Evolutionary conservation across 2,113 vertebrate species (phyloP), one percentile per base, ranked within the genome.

Genomic region (Arvicanthis niloticus): DNA sequence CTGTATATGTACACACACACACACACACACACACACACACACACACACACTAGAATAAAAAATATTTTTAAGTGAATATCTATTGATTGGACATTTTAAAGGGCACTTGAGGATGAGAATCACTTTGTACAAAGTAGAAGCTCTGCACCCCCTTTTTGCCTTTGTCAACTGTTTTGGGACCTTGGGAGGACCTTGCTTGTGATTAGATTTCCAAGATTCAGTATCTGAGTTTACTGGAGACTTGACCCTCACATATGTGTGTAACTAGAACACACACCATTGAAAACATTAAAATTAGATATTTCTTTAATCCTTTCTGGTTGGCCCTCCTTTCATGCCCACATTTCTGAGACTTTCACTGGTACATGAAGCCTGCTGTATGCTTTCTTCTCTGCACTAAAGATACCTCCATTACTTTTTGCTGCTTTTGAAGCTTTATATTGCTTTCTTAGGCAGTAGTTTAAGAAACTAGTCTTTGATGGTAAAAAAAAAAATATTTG

Each of bases 261-360:
- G 90, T 42, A 95, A 58, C 15, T 48, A 51, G 10, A 86, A 34
- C 62, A 90, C 86, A 58, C 42, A 77, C 62, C 72, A 87, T 53
- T 88, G 90, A 97, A 34, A 84, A 84, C 37, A 82, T 93, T 81
- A 94, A 94, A 92, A 93, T 91, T 88, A 91, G 31, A 75, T 70
- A 82, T 37, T 86, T 37, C 89, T 77, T 95, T 95, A 85, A 92
- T 92, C 67, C 77, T 80, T 15, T 91, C 48, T 92, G 51, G 67
- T 95, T 91, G 92, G 16, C n/a, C 68, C 88, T 81, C 16, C 19
- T 96, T 97, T 93, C 51, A 62, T 73, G 84, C 84, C 8, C 3
- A 86, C 17, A 86, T 56, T 93, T 93, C 65, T 67, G 96, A 94
- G 85, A 88, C 37, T 90, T 91, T 86, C 51, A 62, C 40, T 85